A percentile compares a stretch with the other conserved stretches of the same genome.
These are phyloP conservation scores for Morus bassanus DNA, from an alignment of 2,797 vertebrate species.

Conservation along the genomic window DNA sequence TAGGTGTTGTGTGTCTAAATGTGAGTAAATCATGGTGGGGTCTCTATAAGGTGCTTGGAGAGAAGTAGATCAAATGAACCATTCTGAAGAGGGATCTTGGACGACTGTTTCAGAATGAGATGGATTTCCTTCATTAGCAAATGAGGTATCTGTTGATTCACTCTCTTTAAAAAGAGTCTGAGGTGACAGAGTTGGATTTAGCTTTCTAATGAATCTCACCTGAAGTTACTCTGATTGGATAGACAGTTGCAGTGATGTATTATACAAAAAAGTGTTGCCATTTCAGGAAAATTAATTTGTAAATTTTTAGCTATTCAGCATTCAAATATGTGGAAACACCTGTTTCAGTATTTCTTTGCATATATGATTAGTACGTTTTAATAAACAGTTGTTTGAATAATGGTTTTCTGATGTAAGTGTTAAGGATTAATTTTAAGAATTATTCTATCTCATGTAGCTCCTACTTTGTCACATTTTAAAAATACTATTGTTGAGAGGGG, in stretches of 20 bases:
- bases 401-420: neutral
- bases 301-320: neutral
- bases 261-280: neutral
- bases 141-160: neutral
- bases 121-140: neutral
- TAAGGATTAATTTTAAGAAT: neutral
- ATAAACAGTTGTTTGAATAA: neutral
- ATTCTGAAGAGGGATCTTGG: neutral
- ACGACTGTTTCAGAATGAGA: neutral
- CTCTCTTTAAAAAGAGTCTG: neutral
- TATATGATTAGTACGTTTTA: neutral
- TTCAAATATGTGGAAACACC: neutral
- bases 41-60: neutral
- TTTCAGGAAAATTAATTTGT: neutral
- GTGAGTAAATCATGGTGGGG: neutral
- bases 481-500: neutral
- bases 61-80: neutral
- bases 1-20: neutral
- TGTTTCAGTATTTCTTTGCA: neutral
- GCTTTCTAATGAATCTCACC: neutral
- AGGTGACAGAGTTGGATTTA: neutral
- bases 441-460: neutral
- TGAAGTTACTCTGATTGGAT: neutral
- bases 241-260: neutral
- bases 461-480: neutral